Percentiles rank a stretch among this genome's conserved stretches.
phyloP scores from a whole-genome alignment of 1,140 invertebrate genomes.

The Drosophila funebris region DNA sequence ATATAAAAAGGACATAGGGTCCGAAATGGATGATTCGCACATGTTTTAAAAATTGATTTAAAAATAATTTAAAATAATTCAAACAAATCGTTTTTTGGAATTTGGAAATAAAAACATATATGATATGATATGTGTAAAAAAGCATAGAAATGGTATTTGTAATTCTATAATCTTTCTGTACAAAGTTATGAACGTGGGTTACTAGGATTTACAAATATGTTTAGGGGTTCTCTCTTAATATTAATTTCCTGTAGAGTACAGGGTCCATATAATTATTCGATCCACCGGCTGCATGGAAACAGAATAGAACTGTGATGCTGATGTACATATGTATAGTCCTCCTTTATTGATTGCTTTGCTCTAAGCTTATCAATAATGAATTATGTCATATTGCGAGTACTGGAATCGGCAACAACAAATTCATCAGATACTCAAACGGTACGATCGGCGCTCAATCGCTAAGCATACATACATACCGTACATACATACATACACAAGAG shows the following conservation, averaged over 20 bases:
- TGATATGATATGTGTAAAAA: not conserved
- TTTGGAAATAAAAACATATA: not conserved
- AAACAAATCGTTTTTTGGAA: not conserved
- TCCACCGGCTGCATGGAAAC: conserved; percentile 31
- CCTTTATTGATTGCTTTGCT: conserved; percentile 6
- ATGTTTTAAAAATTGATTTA: conserved; percentile 22
- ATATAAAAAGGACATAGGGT: conserved; percentile 43
- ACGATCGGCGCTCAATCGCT: conserved; percentile 31
- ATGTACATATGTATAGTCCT: not conserved
- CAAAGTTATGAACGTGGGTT: not conserved
- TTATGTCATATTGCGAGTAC: too few relatives aligned
- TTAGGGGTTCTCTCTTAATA: not conserved
- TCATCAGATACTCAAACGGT: conserved; percentile 26
- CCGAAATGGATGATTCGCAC: conserved; percentile 9
- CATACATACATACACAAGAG: not conserved
- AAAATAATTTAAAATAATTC: not conserved
- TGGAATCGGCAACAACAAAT: conserved; percentile 1
- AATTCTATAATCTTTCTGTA: not conserved
- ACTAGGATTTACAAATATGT: too few relatives aligned
- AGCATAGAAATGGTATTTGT: not conserved
- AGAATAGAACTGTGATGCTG: conserved; percentile 12
- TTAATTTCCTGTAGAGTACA: not conserved
- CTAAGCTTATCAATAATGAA: conserved; percentile 29
- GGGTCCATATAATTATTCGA: conserved; percentile 12
- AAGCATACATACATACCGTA: not conserved